phyloP scores from a whole-genome alignment of 2,888 invertebrate species.

The Coleophora flavipennella region DNA sequence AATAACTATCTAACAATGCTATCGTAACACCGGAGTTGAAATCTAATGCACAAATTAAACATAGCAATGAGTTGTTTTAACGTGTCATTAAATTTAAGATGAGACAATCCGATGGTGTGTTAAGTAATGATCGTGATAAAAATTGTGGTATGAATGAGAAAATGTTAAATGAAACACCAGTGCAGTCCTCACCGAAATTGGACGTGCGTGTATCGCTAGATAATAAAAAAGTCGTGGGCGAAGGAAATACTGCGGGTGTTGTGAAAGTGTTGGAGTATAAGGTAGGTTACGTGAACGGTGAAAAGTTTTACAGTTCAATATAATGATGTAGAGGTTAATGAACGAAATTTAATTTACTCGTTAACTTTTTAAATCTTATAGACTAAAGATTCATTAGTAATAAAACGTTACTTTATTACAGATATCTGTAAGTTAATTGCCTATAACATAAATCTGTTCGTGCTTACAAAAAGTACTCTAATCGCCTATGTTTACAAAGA shows the following conservation, averaged over 20 bases:
- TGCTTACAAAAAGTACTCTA: too few relatives aligned
- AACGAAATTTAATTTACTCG: too few relatives aligned
- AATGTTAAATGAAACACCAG: constrained; percentile 68
- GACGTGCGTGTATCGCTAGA: constrained; percentile 38
- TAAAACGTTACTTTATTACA: too few relatives aligned
- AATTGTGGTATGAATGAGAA: constrained; percentile 44
- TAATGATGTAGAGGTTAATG: too few relatives aligned
- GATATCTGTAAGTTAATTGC: too few relatives aligned
- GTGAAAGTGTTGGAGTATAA: constrained; percentile 53
- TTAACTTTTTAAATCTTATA: too few relatives aligned
- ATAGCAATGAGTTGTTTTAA: not conserved
- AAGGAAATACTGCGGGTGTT: constrained; percentile 29
- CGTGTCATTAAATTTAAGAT: constrained; percentile 15
- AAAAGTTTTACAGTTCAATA: too few relatives aligned
- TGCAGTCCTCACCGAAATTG: constrained; percentile 52
- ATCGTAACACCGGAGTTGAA: not conserved
- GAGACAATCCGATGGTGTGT: constrained; percentile 28
- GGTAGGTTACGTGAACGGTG: constrained; percentile 24
- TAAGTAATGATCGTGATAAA: constrained; percentile 38
- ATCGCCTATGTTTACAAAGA: too few relatives aligned
- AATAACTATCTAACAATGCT: too few relatives aligned
- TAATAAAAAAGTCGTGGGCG: constrained; percentile 45
- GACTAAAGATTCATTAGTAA: too few relatives aligned
- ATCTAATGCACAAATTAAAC: not conserved
- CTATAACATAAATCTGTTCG: too few relatives aligned